Conservation (phyloP, 2,888 invertebrate genomes). For the Cryptophagus acutangulus region DNA sequence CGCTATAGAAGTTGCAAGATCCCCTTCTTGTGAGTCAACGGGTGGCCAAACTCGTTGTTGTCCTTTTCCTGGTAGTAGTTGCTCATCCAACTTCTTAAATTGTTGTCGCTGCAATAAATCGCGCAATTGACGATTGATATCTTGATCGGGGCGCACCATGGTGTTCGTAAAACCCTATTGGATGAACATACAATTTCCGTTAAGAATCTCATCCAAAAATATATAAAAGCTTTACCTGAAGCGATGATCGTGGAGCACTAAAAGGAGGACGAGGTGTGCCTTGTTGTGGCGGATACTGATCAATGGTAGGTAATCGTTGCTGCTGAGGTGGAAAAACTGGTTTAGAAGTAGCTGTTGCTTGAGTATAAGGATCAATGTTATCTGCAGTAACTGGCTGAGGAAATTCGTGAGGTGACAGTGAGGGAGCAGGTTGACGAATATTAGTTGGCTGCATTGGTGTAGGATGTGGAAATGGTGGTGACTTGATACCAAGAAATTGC, state of each 20-base stretch:
- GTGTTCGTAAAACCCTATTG: constrained; percentile 29
- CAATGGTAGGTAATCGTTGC: constrained; percentile 38
- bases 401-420: constrained; percentile 31
- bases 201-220: too few species aligned
- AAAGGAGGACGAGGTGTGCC: constrained; percentile 54
- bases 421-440: constrained; percentile 37
- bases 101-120: constrained; percentile 74
- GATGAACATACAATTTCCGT: constrained; percentile 13
- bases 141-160: constrained; percentile 44
- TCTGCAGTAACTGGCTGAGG: constrained; percentile 30
- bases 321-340: constrained; percentile 37
- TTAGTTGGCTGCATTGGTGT: constrained; percentile 28
- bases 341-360: constrained; percentile 54
- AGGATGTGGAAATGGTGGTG: constrained; percentile 36
- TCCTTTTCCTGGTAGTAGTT: constrained; percentile 41
- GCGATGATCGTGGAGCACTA: constrained; percentile 23
- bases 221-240: neutral
- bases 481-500: constrained; percentile 42
- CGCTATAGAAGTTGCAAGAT: constrained; percentile 29
- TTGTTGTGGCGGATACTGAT: constrained; percentile 52
- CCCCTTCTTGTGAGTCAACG: constrained; percentile 36
- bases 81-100: constrained; percentile 55
- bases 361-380: constrained; percentile 50
- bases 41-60: constrained; percentile 56
- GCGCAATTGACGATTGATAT: constrained; percentile 70